Base-by-base conservation (phyloP, 2,888 invertebrate genomes). In the Orthosia gothica region DNA sequence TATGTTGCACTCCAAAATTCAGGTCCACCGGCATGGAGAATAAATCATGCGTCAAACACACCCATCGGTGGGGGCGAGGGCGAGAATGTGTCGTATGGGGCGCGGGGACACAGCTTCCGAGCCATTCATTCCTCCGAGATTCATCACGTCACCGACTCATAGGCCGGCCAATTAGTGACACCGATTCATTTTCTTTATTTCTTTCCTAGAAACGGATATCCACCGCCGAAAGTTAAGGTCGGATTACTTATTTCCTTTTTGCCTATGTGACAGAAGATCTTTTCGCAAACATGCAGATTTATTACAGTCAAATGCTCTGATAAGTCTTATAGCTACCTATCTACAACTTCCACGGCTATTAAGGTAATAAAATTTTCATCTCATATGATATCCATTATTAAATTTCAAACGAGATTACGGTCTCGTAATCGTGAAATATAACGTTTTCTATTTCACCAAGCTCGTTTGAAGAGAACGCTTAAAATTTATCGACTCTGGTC, bases 41-140 rank as follows among this genome's bases (percentile, higher is more conserved):
- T 94, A 94, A 94, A 94, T 93, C 93, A 93, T 91, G 92, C 92
- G 92, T 93, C 92, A 93, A 93, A 93, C 86, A 91, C 92, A 92
- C 90, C 90, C 91, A 91, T 87, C 88, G 90, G 88, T 87, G 90
- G 91, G 92, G 88, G 88, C 85, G 89, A 90, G 93, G 91, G 93
- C 88, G 91, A 89, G 88, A 92, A 91, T 92, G 88, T 92, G 92
- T 92, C 92, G 90, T 83, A 85, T 82, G 85, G 89, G 88, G 87
- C 84, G 87, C 78, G 84, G 86, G 85, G 88, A 89, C 81, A 74
- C 86, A 79, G 85, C 85, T 88, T 89, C 84, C 87, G 86, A 89
- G 85, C 89, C 90, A 89, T 90, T 91, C 92, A 90, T 91, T 90
- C 89, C 85, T 74, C 89, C 87, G 88, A 89, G 89, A 91, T 90